These are phyloP conservation scores for Malurus leucopterus DNA, from an alignment of 2,797 vertebrate species.

Conservation along the genomic window DNA sequence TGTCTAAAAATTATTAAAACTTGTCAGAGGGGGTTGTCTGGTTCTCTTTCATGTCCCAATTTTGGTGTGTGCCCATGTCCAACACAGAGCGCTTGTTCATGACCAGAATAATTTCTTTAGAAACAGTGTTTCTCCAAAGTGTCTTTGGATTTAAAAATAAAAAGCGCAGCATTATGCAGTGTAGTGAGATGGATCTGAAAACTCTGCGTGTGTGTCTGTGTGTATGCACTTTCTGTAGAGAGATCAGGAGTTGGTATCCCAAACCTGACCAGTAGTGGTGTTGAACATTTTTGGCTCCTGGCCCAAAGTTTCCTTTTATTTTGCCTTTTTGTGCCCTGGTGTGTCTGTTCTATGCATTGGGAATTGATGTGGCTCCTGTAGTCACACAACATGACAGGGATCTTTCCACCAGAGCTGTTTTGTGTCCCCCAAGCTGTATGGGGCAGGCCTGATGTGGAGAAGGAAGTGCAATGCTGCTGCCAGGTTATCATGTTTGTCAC, in stretches of 20 bases:
- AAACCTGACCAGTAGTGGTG: background rate
- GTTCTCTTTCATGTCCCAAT: background rate
- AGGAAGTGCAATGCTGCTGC: background rate
- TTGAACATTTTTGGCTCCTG: background rate
- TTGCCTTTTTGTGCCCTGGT: background rate
- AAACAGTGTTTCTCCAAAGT: accelerated
- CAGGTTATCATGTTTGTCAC: accelerated
- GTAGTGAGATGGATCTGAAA: background rate
- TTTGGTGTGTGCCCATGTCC: background rate
- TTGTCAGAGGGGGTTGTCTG: background rate
- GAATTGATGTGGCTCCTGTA: background rate
- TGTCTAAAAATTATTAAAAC: background rate
- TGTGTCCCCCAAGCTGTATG: background rate
- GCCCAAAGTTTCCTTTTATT: background rate
- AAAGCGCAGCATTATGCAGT: background rate
- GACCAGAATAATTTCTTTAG: background rate
- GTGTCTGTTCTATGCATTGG: background rate
- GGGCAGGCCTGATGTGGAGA: background rate
- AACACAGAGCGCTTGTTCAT: background rate
- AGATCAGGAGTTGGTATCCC: background rate
- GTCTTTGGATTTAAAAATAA: background rate
- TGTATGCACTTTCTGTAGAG: background rate
- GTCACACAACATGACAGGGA: accelerated
- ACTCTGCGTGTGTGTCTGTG: background rate
- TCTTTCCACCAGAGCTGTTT: background rate